Evolutionary conservation across 2,797 vertebrate genomes (phyloP).

Genomic region (Aselliscus stoliczkanus): DNA sequence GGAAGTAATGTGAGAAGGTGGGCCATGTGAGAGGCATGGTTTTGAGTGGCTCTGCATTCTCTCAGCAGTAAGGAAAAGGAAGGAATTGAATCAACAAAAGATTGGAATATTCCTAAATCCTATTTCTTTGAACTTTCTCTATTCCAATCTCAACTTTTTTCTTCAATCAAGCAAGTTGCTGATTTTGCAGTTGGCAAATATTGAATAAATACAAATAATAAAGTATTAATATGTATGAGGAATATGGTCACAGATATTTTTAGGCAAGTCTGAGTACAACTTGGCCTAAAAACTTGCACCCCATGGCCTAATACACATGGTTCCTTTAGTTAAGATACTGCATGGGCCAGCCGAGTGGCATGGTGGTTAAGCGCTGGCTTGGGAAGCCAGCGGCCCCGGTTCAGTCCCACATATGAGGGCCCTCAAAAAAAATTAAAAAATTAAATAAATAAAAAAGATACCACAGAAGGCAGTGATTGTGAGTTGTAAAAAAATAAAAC

Average conservation of each 20-base stretch:
- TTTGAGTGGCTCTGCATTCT: neutral
- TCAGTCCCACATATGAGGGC: too few species aligned
- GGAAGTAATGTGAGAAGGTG: neutral
- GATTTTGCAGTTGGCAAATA: neutral
- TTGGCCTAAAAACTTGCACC: neutral
- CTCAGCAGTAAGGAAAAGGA: neutral
- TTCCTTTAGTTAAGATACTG: neutral
- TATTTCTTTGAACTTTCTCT: neutral
- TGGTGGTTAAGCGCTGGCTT: too few species aligned
- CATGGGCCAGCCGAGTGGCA: too few species aligned
- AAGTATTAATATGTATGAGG: neutral
- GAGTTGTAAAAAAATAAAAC: conserved; percentile 27
- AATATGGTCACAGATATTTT: neutral
- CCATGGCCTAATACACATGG: neutral
- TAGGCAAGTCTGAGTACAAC: neutral
- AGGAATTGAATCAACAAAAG: neutral
- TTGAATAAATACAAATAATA: conserved; percentile 23
- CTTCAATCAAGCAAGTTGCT: neutral
- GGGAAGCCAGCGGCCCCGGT: too few species aligned
- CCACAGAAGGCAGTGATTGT: neutral
- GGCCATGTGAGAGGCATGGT: neutral
- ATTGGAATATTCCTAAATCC: neutral
- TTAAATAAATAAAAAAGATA: too few species aligned
- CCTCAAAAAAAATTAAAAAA: too few species aligned
- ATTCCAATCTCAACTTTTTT: neutral